phyloP scores from a whole-genome alignment of 1,140 invertebrate species.

The Pseudomyrmex dendroicus region DNA sequence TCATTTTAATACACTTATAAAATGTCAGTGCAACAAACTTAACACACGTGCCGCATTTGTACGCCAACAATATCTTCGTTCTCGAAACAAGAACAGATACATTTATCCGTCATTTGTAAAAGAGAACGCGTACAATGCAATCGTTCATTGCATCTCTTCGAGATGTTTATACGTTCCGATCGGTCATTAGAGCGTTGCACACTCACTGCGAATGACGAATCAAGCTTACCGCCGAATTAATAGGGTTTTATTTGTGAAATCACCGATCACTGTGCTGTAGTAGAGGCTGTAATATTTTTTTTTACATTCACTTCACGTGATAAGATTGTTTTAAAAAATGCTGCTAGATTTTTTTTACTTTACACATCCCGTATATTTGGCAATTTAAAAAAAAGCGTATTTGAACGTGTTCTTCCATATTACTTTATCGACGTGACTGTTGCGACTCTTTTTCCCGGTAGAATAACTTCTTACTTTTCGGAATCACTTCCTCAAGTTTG shows the following conservation, averaged over 20 bases:
- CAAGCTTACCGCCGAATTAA: neutral
- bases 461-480: neutral
- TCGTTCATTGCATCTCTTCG: conserved; percentile 24
- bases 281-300: no score
- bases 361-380: neutral
- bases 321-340: neutral
- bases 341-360: neutral
- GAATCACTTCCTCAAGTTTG: neutral
- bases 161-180: conserved; percentile 3
- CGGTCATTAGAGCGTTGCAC: conserved; percentile 21
- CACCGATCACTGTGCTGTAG: neutral
- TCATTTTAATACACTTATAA: neutral
- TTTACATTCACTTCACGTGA: no score
- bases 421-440: neutral
- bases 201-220: conserved; percentile 16
- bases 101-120: conserved; percentile 19
- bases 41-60: neutral
- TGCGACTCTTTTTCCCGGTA: neutral
- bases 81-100: conserved; percentile 32
- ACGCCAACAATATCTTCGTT: neutral
- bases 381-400: neutral
- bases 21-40: neutral
- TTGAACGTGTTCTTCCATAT: neutral
- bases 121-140: conserved; percentile 35
- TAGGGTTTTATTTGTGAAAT: conserved; percentile 1